phyloP scores from a whole-genome alignment of 2,797 vertebrate genomes.

The Peromyscus eremicus region DNA sequence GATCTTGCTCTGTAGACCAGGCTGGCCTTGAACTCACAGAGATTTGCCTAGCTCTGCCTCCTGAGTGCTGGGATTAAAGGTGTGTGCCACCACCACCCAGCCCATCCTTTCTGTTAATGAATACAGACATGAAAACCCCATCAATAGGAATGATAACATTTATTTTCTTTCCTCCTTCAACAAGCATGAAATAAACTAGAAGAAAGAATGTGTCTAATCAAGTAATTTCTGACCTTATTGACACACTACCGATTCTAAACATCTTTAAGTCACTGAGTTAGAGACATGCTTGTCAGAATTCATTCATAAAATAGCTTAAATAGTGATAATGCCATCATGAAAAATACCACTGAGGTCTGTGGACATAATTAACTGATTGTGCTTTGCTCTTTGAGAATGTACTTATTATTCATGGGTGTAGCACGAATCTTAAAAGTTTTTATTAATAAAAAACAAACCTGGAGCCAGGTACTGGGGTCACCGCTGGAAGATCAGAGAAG shows the following conservation, averaged over 20 bases:
- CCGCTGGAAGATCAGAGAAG: too few relatives aligned
- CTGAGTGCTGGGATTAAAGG: too few relatives aligned
- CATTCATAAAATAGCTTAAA: conserved; percentile 56
- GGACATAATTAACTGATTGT: neutral
- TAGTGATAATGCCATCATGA: neutral
- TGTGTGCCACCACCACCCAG: too few relatives aligned
- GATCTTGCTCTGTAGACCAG: too few relatives aligned
- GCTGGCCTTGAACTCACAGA: too few relatives aligned
- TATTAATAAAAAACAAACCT: too few relatives aligned
- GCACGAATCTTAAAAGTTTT: too few relatives aligned
- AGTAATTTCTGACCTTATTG: conserved; percentile 75
- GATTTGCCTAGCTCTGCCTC: too few relatives aligned
- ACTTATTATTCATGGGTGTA: conserved; percentile 12
- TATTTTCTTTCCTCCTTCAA: neutral
- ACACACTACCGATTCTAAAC: conserved; percentile 80
- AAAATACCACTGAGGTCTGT: neutral
- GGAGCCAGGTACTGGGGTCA: too few relatives aligned
- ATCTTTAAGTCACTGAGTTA: neutral
- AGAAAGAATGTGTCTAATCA: conserved; percentile 40
- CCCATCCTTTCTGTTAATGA: neutral
- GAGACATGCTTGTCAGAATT: neutral
- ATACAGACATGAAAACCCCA: neutral
- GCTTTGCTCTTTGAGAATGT: conserved; percentile 56
- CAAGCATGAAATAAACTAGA: conserved; percentile 48
- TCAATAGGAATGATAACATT: neutral